These are phyloP conservation scores for Melanerpes formicivorus DNA, from an alignment of 2,113 vertebrate genomes.

Conservation along the genomic window DNA sequence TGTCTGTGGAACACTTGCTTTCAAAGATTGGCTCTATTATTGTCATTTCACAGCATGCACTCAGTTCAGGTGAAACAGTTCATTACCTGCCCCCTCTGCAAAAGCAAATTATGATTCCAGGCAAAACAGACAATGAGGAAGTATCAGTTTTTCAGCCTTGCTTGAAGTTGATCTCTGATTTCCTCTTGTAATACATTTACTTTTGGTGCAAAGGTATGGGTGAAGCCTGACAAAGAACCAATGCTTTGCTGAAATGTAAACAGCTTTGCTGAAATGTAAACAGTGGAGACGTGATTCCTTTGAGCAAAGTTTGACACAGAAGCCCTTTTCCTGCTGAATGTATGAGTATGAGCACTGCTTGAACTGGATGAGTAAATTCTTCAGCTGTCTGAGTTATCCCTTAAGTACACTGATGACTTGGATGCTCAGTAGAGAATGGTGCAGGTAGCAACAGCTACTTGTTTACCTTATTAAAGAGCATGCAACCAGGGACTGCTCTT, in stretches of 20 bases:
- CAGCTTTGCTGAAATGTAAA: background rate
- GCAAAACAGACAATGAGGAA: background rate
- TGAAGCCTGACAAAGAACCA: background rate
- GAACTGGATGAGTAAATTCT: background rate
- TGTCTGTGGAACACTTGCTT: background rate
- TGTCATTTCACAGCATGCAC: background rate
- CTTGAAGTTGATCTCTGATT: background rate
- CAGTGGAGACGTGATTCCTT: background rate
- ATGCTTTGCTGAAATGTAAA: background rate
- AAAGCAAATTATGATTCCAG: background rate
- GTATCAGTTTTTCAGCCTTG: background rate
- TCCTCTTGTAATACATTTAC: background rate
- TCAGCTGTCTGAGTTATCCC: background rate
- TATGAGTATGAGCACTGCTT: background rate
- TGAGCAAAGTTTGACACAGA: background rate
- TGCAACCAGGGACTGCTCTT: background rate
- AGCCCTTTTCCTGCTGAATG: background rate
- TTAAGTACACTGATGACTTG: background rate
- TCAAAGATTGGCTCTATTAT: background rate
- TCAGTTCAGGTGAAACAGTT: background rate
- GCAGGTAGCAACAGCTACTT: background rate
- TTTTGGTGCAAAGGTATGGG: background rate
- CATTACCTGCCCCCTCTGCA: background rate
- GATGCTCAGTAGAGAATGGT: background rate
- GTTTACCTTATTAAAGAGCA: background rate